Conservation (phyloP, 2,797 vertebrate species). For the Macropus fuliginosus region DNA sequence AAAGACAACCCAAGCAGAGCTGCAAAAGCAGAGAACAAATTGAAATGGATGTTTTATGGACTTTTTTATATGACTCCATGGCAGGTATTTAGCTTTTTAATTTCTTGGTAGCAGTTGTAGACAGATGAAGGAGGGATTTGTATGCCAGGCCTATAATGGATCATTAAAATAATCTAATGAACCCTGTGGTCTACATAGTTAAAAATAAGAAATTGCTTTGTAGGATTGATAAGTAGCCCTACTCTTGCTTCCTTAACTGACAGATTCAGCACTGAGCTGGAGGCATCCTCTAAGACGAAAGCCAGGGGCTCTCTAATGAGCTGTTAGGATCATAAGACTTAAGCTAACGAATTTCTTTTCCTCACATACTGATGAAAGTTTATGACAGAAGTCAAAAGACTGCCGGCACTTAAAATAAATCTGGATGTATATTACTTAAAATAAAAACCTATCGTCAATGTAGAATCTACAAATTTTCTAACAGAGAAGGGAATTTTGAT, state of each 20-base stretch:
- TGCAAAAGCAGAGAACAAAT: slow-evolving; percentile 32
- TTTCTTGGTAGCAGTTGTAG: slow-evolving; percentile 64
- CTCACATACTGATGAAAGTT: slow-evolving; percentile 74
- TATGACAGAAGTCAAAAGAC: slow-evolving; percentile 72
- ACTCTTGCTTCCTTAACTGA: slow-evolving; percentile 72
- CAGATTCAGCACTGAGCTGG: neutral
- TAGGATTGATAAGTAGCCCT: slow-evolving; percentile 61
- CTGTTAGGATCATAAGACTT: slow-evolving; percentile 65
- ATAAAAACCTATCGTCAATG: neutral
- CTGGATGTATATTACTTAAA: slow-evolving; percentile 44
- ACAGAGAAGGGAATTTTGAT: slow-evolving; percentile 5
- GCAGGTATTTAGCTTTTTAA: slow-evolving; percentile 31
- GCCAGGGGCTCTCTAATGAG: slow-evolving; percentile 71
- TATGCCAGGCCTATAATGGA: slow-evolving; percentile 62
- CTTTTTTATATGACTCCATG: slow-evolving; percentile 33
- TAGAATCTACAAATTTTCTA: neutral
- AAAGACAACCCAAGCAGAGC: slow-evolving; percentile 42
- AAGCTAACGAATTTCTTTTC: slow-evolving; percentile 76
- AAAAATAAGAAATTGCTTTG: slow-evolving; percentile 69
- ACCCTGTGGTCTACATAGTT: slow-evolving; percentile 62
- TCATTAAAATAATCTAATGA: slow-evolving; percentile 72
- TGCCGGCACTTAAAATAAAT: slow-evolving; percentile 64
- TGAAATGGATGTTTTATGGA: slow-evolving; percentile 55
- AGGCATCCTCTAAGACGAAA: slow-evolving; percentile 54
- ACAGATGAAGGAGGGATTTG: slow-evolving; percentile 58